These are phyloP conservation scores for Ennomos erosarius DNA, from an alignment of 2,888 invertebrate species.

Conservation along the genomic window DNA sequence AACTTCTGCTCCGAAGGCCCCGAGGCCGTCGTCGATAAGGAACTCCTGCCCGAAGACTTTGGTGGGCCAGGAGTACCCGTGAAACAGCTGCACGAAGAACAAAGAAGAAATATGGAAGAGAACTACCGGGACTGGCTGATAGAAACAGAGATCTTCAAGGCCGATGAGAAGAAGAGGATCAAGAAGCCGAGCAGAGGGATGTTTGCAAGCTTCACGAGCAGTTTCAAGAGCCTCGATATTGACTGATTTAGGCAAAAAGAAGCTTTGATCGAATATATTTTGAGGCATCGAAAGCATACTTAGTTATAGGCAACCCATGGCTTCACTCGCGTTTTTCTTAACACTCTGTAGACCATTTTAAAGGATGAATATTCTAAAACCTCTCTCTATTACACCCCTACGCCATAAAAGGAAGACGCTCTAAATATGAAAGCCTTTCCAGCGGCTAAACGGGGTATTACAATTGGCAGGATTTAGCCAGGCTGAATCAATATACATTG, in stretches of 20 bases:
- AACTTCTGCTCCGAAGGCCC: slow-evolving; percentile 85
- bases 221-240: slow-evolving; percentile 79
- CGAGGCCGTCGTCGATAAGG: slow-evolving; percentile 73
- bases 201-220: slow-evolving; percentile 80
- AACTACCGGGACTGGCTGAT: slow-evolving; percentile 87
- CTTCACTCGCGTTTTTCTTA: too few species aligned
- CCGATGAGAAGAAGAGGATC: slow-evolving; percentile 77
- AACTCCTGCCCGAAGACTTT: slow-evolving; percentile 83
- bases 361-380: too few species aligned
- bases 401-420: too few species aligned
- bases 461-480: too few species aligned
- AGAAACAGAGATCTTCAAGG: slow-evolving; percentile 84
- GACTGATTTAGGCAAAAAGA: slow-evolving; percentile 61
- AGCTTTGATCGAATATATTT: slow-evolving; percentile 4
- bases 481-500: too few species aligned
- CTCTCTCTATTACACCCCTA: too few species aligned
- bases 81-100: slow-evolving; percentile 83
- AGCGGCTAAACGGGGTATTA: too few species aligned
- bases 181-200: slow-evolving; percentile 79
- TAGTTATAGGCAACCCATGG: too few species aligned
- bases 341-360: too few species aligned
- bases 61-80: slow-evolving; percentile 85
- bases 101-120: slow-evolving; percentile 82
- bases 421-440: too few species aligned
- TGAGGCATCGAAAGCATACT: slow-evolving; percentile 1